A percentile compares a stretch with the other conserved stretches of the same genome.
These are phyloP conservation scores for Corythornis madagascariensis DNA, from an alignment of 2,113 vertebrate genomes.

Conservation along the genomic window DNA sequence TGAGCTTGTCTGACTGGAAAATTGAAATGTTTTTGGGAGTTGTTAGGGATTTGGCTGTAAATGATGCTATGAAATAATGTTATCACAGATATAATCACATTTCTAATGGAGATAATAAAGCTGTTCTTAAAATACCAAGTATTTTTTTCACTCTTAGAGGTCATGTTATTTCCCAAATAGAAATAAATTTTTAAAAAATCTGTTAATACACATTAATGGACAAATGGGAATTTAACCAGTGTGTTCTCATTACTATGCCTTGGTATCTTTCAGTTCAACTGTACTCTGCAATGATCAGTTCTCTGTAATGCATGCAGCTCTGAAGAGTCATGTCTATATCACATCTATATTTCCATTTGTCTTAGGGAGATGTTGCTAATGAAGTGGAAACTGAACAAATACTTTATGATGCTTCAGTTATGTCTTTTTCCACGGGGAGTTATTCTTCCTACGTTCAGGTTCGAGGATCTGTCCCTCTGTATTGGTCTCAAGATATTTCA, in stretches of 20 bases:
- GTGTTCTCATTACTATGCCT: neutral
- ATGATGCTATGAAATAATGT: neutral
- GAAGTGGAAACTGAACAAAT: slow-evolving; percentile 99
- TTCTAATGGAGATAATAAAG: neutral
- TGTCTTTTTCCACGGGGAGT: slow-evolving; percentile 92
- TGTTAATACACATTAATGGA: neutral
- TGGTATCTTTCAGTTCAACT: neutral
- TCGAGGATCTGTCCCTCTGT: slow-evolving; percentile 94
- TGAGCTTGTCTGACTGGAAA: neutral
- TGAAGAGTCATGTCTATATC: neutral
- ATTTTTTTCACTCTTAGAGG: neutral
- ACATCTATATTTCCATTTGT: neutral
- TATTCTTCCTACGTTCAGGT: slow-evolving; percentile 98
- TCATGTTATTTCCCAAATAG: neutral
- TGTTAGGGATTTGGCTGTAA: neutral
- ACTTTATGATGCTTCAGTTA: slow-evolving; percentile 92
- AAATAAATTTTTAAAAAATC: too few species aligned
- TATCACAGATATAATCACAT: neutral
- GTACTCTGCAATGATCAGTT: neutral
- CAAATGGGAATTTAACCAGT: neutral
- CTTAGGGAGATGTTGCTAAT: slow-evolving; percentile 95
- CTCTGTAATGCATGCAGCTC: neutral
- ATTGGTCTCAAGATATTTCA: slow-evolving; percentile 99
- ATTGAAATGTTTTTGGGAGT: neutral
- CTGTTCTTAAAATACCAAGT: neutral